Conservation (phyloP, 2,113 vertebrate genomes). For the Perognathus longimembris region DNA sequence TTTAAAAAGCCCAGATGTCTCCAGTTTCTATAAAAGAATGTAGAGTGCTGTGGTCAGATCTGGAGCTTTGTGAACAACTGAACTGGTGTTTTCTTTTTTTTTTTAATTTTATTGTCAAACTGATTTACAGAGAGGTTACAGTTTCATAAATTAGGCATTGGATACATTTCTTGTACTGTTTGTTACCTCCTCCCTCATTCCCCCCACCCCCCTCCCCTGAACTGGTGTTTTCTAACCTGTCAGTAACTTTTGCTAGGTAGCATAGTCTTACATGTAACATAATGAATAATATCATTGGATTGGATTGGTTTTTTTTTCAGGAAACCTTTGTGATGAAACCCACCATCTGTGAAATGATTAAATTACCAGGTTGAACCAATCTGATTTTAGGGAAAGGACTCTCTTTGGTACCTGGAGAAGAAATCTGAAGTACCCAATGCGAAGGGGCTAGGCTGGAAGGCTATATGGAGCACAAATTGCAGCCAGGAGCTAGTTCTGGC, state of each 20-base stretch:
- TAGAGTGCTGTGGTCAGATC: not conserved
- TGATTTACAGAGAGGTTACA: too few species aligned
- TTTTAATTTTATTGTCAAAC: too few species aligned
- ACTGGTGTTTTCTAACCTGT: not conserved
- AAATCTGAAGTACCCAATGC: not conserved
- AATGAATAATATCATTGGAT: not conserved
- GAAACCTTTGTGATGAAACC: conserved; percentile 25
- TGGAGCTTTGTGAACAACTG: not conserved
- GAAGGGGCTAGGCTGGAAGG: conserved; percentile 23
- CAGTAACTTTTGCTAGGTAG: not conserved
- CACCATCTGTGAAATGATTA: conserved; percentile 53
- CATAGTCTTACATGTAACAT: not conserved
- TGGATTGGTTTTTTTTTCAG: conserved; percentile 51
- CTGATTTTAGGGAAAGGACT: not conserved
- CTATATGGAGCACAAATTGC: not conserved
- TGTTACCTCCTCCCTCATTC: too few species aligned
- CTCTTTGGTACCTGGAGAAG: conserved; percentile 30
- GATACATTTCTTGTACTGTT: too few species aligned
- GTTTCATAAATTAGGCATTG: too few species aligned
- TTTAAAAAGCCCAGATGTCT: not conserved
- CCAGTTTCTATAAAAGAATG: conserved; percentile 11
- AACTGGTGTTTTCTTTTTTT: conserved; percentile 6
- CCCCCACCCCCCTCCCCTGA: too few species aligned
- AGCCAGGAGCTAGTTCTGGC: not conserved
- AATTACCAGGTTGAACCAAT: conserved; percentile 21